Percentiles rank a stretch among this genome's conserved stretches.
Evolutionary conservation across 1,140 invertebrate genomes (phyloP).

Genomic region (Proales similis): DNA sequence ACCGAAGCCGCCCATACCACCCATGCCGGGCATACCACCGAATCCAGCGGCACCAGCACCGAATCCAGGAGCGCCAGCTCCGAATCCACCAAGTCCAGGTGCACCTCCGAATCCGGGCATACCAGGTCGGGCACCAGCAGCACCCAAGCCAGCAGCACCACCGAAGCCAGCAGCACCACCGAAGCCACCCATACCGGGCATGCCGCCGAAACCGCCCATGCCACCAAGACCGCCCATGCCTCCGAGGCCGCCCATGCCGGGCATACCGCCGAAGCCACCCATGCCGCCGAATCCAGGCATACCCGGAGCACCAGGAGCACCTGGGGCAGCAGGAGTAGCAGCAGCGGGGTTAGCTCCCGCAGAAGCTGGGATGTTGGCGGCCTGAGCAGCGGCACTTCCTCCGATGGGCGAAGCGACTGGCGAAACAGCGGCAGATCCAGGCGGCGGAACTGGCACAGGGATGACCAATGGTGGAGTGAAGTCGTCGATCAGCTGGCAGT

Average conservation of each 20-base stretch:
- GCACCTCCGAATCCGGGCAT: no score
- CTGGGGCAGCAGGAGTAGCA: not conserved
- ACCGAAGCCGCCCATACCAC: slow-evolving; percentile 8
- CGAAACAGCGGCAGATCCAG: not conserved
- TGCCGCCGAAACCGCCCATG: not conserved
- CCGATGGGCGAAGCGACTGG: no score
- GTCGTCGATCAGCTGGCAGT: slow-evolving; percentile 35
- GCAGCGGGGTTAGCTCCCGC: no score
- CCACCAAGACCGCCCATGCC: not conserved
- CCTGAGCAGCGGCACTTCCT: no score
- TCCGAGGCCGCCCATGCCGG: not conserved
- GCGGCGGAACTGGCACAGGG: slow-evolving; percentile 11
- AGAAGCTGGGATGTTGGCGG: no score
- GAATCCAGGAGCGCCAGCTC: not conserved
- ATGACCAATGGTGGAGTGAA: slow-evolving; percentile 20
- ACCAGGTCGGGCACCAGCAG: not conserved
- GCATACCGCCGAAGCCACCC: not conserved
- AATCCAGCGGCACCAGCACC: not conserved
- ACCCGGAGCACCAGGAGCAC: not conserved
- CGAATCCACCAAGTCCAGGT: no score
- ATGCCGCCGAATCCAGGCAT: not conserved
- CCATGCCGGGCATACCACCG: not conserved
- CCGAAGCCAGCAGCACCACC: not conserved
- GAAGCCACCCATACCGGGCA: slow-evolving; percentile 1
- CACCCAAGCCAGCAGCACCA: not conserved